Conservation (phyloP, 2,797 vertebrate species). For the Myiothlypis coronata region DNA sequence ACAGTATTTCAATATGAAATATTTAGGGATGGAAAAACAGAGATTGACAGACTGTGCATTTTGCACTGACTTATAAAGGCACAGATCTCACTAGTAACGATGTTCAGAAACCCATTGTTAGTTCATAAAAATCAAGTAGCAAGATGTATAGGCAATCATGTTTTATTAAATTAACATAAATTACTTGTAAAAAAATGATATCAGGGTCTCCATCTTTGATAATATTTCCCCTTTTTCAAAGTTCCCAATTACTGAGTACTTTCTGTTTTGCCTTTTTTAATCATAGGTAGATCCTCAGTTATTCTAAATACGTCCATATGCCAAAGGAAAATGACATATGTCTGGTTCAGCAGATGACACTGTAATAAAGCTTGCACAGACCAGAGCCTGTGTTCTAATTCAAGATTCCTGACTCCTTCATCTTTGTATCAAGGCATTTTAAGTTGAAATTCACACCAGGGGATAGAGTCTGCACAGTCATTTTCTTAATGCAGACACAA, state of each 20-base stretch:
- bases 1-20: background rate
- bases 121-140: background rate
- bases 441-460: constrained; percentile 33
- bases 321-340: background rate
- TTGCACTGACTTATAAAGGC: background rate
- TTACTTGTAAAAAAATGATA: background rate
- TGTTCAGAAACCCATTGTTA: background rate
- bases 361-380: background rate
- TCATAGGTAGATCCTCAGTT: background rate
- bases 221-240: background rate
- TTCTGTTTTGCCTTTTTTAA: background rate
- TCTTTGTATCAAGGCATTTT: constrained; percentile 5
- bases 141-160: background rate
- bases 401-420: background rate
- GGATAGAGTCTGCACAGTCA: background rate
- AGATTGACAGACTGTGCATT: background rate
- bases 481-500: constrained; percentile 27
- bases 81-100: background rate
- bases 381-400: background rate
- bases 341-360: background rate
- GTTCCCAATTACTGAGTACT: background rate
- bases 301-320: background rate
- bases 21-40: background rate
- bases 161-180: background rate
- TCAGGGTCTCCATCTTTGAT: background rate